Evolutionary conservation across 2,113 vertebrate species (phyloP).

Genomic region (Leucosticte australis): DNA sequence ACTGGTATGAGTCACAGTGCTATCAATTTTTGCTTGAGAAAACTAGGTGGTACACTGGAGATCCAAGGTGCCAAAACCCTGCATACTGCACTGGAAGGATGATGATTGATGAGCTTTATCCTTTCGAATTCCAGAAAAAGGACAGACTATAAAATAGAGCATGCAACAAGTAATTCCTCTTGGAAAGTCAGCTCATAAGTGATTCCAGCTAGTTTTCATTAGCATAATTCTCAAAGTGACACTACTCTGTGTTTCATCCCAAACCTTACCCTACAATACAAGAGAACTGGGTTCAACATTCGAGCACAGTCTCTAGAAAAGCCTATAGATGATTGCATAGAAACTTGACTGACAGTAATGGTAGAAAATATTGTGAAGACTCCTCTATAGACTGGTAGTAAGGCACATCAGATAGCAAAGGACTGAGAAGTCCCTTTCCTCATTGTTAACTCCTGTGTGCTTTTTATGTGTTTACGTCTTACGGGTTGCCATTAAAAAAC

Average conservation of each 20-base stretch:
- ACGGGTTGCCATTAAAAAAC: neutral
- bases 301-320: neutral
- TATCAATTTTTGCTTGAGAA: neutral
- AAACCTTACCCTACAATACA: neutral
- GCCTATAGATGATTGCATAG: accelerated
- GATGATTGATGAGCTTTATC: neutral
- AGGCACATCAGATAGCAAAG: neutral
- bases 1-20: neutral
- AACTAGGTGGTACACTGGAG: neutral
- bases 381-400: neutral
- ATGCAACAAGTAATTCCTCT: neutral
- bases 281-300: neutral
- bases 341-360: neutral
- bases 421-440: neutral
- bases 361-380: neutral
- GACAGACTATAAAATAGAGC: neutral
- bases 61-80: neutral
- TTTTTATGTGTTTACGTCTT: neutral
- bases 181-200: neutral
- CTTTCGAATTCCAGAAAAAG: neutral
- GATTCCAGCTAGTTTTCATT: neutral
- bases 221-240: neutral
- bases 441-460: neutral
- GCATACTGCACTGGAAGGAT: neutral
- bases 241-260: neutral